A percentile compares a stretch with the other conserved stretches of the same genome.
These are phyloP conservation scores for Protophormia terraenovae DNA, from an alignment of 2,888 invertebrate species.

Conservation along the genomic window DNA sequence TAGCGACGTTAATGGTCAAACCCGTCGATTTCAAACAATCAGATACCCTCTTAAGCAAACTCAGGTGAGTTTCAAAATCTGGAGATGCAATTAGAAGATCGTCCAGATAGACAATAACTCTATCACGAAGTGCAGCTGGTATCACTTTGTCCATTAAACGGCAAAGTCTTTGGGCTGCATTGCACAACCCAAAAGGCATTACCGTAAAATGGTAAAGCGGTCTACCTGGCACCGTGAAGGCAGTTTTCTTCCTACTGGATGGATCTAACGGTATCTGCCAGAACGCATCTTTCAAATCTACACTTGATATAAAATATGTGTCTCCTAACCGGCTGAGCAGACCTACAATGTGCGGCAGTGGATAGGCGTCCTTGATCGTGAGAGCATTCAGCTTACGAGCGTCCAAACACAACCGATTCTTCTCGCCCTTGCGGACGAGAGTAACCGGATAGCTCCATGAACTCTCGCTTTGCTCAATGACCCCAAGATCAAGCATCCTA, in stretches of 20 bases:
- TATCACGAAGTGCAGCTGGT: background rate
- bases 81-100: background rate
- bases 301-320: constrained; percentile 12
- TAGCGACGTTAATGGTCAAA: constrained; percentile 6
- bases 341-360: constrained; percentile 13
- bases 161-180: constrained; percentile 30
- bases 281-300: constrained; percentile 33
- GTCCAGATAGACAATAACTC: constrained; percentile 4
- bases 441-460: constrained; percentile 30
- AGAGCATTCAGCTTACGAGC: constrained; percentile 40
- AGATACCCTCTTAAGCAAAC: background rate
- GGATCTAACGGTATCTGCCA: constrained; percentile 42
- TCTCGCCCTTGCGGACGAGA: constrained; percentile 33
- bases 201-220: constrained; percentile 30
- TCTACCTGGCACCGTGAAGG: constrained; percentile 21
- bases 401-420: constrained; percentile 40
- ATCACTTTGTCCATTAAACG: constrained; percentile 27
- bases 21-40: background rate
- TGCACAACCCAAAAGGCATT: constrained; percentile 57
- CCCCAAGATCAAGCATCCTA: constrained; percentile 5
- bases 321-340: constrained; percentile 34
- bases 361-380: constrained; percentile 42
- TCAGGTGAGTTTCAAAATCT: background rate
- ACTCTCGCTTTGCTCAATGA: background rate
- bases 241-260: constrained; percentile 13